Conservation (phyloP, 2,113 vertebrate genomes). For the Manacus vitellinus region DNA sequence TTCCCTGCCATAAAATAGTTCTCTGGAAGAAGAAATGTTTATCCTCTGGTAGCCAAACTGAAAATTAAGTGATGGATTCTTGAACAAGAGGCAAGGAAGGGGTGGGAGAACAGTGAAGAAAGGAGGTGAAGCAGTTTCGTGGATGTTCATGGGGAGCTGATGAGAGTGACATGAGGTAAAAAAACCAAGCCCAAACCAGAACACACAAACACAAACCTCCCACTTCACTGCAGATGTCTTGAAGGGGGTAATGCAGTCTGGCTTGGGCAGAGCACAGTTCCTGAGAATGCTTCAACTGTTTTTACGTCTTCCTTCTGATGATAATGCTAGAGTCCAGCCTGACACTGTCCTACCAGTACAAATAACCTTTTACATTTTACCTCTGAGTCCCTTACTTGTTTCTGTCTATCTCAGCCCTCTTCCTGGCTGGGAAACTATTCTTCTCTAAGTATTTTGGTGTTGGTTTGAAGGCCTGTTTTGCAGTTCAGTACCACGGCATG, state of each 20-base stretch:
- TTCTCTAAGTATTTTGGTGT: neutral
- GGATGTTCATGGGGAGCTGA: neutral
- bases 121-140: neutral
- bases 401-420: neutral
- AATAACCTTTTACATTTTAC: neutral
- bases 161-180: neutral
- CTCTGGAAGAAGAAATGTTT: neutral
- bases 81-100: neutral
- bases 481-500: neutral
- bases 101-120: neutral
- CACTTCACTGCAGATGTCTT: neutral
- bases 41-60: neutral
- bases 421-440: neutral
- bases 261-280: neutral
- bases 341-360: neutral
- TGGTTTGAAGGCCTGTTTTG: neutral
- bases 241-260: neutral
- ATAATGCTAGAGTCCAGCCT: neutral
- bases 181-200: neutral
- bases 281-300: neutral
- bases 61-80: neutral
- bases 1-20: neutral
- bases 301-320: neutral
- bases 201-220: neutral
- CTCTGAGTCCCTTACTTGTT: neutral